A percentile compares a stretch with the other conserved stretches of the same genome.
phyloP scores from a whole-genome alignment of 2,797 vertebrate species.

The Avahi laniger region DNA sequence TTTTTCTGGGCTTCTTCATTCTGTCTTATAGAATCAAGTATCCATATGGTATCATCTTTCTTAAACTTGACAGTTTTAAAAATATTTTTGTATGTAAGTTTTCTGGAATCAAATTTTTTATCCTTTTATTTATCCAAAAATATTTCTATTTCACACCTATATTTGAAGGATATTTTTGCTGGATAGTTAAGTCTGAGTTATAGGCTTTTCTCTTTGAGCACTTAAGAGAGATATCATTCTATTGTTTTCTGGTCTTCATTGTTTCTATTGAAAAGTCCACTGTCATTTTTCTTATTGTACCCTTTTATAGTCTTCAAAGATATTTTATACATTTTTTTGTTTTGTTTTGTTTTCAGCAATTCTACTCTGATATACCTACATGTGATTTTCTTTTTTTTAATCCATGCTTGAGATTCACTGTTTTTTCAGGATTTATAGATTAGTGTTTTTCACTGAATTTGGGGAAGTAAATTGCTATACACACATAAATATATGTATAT shows the following conservation, averaged over 20 bases:
- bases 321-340: background rate
- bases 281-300: background rate
- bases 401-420: background rate
- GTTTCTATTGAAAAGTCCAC: background rate
- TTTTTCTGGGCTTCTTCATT: background rate
- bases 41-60: background rate
- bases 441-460: background rate
- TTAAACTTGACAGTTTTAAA: background rate
- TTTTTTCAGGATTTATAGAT: background rate
- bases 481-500: too few relatives aligned
- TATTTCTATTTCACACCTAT: background rate
- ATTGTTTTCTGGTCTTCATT: background rate
- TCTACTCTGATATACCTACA: background rate
- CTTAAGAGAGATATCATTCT: background rate
- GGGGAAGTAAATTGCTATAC: background rate
- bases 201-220: background rate
- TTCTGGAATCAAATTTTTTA: background rate
- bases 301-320: too few relatives aligned
- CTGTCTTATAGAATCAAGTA: background rate
- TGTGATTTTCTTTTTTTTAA: background rate
- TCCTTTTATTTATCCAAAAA: background rate
- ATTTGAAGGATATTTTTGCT: background rate
- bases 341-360: too few relatives aligned
- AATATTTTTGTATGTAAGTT: background rate
- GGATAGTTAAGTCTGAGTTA: background rate